phyloP scores from a whole-genome alignment of 2,797 vertebrate genomes.

The Amblyraja radiata region DNA sequence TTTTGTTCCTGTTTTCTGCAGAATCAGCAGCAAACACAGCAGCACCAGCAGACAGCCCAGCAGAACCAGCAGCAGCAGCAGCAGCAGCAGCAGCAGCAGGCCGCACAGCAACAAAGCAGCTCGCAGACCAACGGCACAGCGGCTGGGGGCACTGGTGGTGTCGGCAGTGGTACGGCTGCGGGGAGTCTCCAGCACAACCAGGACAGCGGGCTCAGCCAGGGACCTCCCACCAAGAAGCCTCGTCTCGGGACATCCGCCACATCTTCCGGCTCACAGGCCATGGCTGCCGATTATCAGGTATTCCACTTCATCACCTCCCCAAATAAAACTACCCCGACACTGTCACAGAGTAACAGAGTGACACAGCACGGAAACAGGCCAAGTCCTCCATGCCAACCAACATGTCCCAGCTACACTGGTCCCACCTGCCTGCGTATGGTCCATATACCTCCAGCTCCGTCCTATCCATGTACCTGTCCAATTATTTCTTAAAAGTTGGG shows the following conservation, averaged over 20 bases:
- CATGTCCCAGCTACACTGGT: too few species aligned
- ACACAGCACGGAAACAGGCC: too few species aligned
- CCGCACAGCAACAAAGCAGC: constrained; percentile 73
- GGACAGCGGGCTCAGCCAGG: constrained; percentile 75
- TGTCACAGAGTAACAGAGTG: background rate
- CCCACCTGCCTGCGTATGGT: too few species aligned
- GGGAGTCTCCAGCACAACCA: constrained; percentile 74
- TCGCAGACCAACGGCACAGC: constrained; percentile 83
- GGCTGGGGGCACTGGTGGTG: constrained; percentile 47
- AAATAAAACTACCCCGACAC: background rate
- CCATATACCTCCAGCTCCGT: too few species aligned
- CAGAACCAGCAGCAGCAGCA: constrained; percentile 52
- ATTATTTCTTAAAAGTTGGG: too few species aligned
- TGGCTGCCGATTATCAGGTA: constrained; percentile 94
- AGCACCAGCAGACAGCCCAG: constrained; percentile 66
- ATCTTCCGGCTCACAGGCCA: constrained; percentile 77
- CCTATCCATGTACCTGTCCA: too few species aligned
- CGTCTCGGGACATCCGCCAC: constrained; percentile 80
- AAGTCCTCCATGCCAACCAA: too few species aligned
- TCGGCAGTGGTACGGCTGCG: constrained; percentile 44
- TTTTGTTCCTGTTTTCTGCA: constrained; percentile 43
- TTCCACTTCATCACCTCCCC: background rate
- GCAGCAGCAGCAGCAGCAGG: constrained; percentile 54
- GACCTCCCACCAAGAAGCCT: constrained; percentile 89
- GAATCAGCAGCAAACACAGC: constrained; percentile 66